Evolutionary conservation across 2,888 invertebrate genomes (phyloP), one percentile per base, ranked within the genome.

Genomic region (Eupsilia transversa): DNA sequence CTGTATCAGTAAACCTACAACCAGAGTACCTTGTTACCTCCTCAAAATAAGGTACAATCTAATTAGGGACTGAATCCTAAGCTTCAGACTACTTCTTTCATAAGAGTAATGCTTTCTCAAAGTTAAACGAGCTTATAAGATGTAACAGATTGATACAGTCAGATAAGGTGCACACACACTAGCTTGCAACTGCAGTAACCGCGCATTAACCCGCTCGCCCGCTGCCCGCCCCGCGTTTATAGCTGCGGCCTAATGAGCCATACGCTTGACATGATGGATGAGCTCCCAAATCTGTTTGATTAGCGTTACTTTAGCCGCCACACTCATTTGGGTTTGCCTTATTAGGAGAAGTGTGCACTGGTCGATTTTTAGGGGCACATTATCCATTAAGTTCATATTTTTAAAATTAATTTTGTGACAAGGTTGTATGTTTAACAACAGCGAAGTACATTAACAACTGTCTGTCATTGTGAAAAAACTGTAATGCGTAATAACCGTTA

Each of bases 261-360:
- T 91, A 91, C 89, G 89, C 88, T 89, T 91, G 92, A 94, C 92
- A 86, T 96, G 96, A 96, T 96, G 94, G 94, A 96, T 94, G 95
- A 89, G 93, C 89, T 41, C 92, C 88, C 90, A 92, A 93, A 93
- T 94, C 89, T 95, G 93, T 95, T 95, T 95, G 95, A 94, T 95
- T 94, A 93, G 93, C 89, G 91, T 90, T 92, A 89, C 89, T 90
- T 86, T 90, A 90, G 89, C 90, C 85, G 89, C 76, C 72, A 86
- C 60, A 84, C 88, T 91, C 90, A 90, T 91, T 92, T 91, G 33
- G 14, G 41, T 66, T 59, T 23, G 88, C 87, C 88, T 90, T 91
- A 80, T 89, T 86, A 89, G 87, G 87, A 84, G 85, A 88, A 89
- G 70, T 43, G 38, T 54, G 60, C 77, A 76, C 71, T 82, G 77